These are phyloP conservation scores for Oreochromis grahami DNA, from an alignment of 2,797 vertebrate genomes.

Conservation along the genomic window DNA sequence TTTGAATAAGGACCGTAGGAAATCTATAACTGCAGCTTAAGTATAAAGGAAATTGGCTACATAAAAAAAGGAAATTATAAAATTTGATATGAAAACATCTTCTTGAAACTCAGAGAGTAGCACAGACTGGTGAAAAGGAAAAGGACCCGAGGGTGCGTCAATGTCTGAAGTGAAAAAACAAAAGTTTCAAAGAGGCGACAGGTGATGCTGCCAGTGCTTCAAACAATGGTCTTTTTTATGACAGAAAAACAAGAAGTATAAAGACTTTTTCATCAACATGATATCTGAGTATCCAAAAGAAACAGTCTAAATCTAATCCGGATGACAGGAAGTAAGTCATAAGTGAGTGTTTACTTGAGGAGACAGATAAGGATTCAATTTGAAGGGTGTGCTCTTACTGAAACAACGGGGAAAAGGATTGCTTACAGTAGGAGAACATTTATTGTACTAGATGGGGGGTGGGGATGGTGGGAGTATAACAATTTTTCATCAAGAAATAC, in stretches of 20 bases:
- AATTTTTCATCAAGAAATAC: slow-evolving; percentile 15
- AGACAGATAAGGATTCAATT: slow-evolving; percentile 41
- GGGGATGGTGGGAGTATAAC: background rate
- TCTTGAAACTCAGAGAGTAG: background rate
- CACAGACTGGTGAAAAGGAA: background rate
- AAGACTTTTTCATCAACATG: background rate
- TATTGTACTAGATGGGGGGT: background rate
- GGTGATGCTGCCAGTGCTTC: background rate
- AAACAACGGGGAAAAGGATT: slow-evolving; percentile 3
- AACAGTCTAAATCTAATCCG: background rate
- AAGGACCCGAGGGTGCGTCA: background rate
- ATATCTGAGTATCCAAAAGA: background rate
- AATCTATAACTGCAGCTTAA: background rate
- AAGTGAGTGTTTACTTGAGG: slow-evolving; percentile 40
- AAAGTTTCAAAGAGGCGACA: background rate
- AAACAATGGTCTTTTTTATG: background rate
- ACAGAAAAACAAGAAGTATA: background rate
- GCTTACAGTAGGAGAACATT: slow-evolving; percentile 19
- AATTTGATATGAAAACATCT: background rate
- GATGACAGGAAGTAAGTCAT: slow-evolving; percentile 32
- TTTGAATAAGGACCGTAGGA: background rate
- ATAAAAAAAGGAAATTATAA: slow-evolving; percentile 14
- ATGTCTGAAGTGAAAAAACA: background rate
- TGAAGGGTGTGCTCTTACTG: slow-evolving; percentile 33
- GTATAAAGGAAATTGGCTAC: background rate